These are phyloP conservation scores for Sympetrum striolatum DNA, from an alignment of 2,888 invertebrate genomes.

Conservation along the genomic window DNA sequence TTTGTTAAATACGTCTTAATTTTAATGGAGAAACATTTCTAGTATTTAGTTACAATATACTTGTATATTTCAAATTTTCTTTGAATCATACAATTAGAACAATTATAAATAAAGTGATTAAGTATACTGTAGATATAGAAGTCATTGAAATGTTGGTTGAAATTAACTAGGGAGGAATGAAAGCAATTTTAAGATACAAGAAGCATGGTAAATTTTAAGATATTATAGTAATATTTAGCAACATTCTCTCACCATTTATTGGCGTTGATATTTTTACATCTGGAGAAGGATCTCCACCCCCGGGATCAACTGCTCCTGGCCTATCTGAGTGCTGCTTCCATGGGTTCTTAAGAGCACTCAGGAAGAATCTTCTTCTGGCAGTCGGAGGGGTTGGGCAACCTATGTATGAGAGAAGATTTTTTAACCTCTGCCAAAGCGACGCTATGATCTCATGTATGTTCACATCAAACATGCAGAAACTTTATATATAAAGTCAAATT, in stretches of 20 bases:
- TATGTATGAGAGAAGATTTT: slow-evolving; percentile 47
- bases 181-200: background rate
- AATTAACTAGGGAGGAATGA: too few species aligned
- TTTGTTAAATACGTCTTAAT: too few species aligned
- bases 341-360: slow-evolving; percentile 81
- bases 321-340: slow-evolving; percentile 58
- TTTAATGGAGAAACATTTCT: too few species aligned
- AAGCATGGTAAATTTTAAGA: too few species aligned
- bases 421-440: background rate
- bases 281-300: background rate
- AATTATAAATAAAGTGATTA: too few species aligned
- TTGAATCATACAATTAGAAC: too few species aligned
- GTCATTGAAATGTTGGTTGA: too few species aligned
- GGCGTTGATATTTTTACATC: background rate
- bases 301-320: slow-evolving; percentile 6
- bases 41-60: too few species aligned
- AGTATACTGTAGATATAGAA: too few species aligned
- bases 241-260: background rate
- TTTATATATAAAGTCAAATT: too few species aligned
- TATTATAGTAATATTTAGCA: too few species aligned
- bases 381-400: slow-evolving; percentile 82
- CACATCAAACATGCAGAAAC: background rate
- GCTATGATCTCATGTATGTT: background rate
- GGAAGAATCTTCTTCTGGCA: slow-evolving; percentile 78
- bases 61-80: too few species aligned